Evolutionary conservation across 2,888 invertebrate genomes (phyloP), one percentile per base, ranked within the genome.

Genomic region (Liodrosophila aerea): DNA sequence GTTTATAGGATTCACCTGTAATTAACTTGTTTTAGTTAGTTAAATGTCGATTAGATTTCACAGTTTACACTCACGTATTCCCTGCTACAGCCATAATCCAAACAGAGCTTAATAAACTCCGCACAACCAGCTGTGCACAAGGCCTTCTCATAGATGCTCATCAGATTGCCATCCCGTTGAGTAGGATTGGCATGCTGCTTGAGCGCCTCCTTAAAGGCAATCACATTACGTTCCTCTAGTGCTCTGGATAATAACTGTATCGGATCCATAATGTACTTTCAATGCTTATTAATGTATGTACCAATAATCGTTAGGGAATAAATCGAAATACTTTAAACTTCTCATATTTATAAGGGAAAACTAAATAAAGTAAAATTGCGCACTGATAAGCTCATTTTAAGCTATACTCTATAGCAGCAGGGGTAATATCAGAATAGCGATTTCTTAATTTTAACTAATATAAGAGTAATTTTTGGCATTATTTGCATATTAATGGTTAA

Each of bases 1-100:
- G 12, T 80, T 73, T 1, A 60, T 73, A 0, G 44, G 54, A 60
- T 87, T 88, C 4, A 81, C 59, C 89, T 89, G 13, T 0, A 51
- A 54, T 2, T 0, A 11, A 27, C 1, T 34, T 7, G 4, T 5
- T 9, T 43, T 8, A 15, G 7, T 9, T n/a, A n/a, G n/a, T n/a
- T n/a, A 3, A 0, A 12, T 11, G 7, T 11, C 4, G 37, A 1
- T 31, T 18, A 7, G 4, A 12, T 13, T 27, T 22, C 0, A 2
- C 8, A 7, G 13, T 9, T 12, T 1, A 4, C 7, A 2, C 33
- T 27, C 49, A 70, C 63, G 9, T 71, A 71, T 1, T 44, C 1
- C 7, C 8, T 31, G 12, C 5, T 37, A 27, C 58, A 65, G 2
- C 37, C 45, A 1, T 36, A 3, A 18, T 9, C 0, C 7, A 70